Percentiles rank a stretch among this genome's conserved stretches.
These are phyloP conservation scores for Dyspetes luteomarginatus DNA, from an alignment of 2,888 invertebrate species.

Conservation along the genomic window DNA sequence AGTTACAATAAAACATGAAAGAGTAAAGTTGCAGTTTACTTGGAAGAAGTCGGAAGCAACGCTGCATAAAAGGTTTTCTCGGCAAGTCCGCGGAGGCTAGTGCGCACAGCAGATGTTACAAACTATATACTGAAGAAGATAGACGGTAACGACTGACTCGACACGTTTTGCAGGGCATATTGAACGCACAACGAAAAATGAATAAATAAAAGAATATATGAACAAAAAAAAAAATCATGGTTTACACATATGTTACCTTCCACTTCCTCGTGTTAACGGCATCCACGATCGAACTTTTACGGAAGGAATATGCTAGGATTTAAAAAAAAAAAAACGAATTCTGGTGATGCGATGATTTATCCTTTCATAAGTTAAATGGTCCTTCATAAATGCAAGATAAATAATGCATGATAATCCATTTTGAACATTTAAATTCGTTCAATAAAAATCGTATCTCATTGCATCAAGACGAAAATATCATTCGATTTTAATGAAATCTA, in stretches of 20 bases:
- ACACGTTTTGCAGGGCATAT: conserved; percentile 75
- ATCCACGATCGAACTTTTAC: conserved; percentile 37
- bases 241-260: conserved; percentile 70
- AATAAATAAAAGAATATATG: conserved; percentile 11
- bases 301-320: conserved; percentile 20
- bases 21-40: conserved; percentile 52
- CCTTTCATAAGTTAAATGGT: too few species aligned
- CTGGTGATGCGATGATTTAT: neutral
- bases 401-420: too few species aligned
- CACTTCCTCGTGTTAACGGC: conserved; percentile 75
- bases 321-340: neutral
- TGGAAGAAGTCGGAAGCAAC: conserved; percentile 50
- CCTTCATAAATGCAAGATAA: too few species aligned
- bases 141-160: conserved; percentile 76
- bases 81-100: conserved; percentile 61
- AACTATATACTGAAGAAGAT: conserved; percentile 70
- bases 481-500: conserved; percentile 21
- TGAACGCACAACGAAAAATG: conserved; percentile 53
- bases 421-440: too few species aligned
- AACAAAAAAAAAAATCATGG: conserved; percentile 52
- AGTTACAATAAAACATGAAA: conserved; percentile 75
- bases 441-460: too few species aligned
- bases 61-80: conserved; percentile 55
- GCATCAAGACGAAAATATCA: too few species aligned
- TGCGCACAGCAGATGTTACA: conserved; percentile 74